Evolutionary conservation across 2,888 invertebrate genomes (phyloP).

Genomic region (Ctenicera cuprea): DNA sequence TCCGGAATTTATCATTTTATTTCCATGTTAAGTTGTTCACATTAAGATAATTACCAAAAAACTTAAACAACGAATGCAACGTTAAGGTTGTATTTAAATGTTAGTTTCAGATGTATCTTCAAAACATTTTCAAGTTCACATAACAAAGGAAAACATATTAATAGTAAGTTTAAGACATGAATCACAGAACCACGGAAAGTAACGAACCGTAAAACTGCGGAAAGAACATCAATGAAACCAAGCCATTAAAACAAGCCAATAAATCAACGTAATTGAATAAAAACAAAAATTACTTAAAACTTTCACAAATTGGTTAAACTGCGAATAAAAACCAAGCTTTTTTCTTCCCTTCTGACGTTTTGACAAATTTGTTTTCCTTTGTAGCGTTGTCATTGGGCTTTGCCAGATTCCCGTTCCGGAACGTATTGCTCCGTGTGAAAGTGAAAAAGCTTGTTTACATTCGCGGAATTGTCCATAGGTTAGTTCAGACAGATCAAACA

Average conservation of each 20-base stretch:
- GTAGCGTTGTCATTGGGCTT: slow-evolving; percentile 54
- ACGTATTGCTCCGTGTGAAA: slow-evolving; percentile 42
- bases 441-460: slow-evolving; percentile 55
- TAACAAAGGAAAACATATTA: neutral
- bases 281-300: slow-evolving; percentile 67
- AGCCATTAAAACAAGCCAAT: slow-evolving; percentile 64
- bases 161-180: slow-evolving; percentile 45
- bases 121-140: too few relatives aligned
- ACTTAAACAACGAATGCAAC: too few relatives aligned
- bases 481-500: slow-evolving; percentile 55
- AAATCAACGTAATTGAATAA: slow-evolving; percentile 70
- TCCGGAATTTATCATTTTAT: too few relatives aligned
- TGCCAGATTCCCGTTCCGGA: slow-evolving; percentile 49
- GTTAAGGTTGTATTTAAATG: too few relatives aligned
- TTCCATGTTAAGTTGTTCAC: too few relatives aligned
- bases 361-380: slow-evolving; percentile 69
- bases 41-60: too few relatives aligned
- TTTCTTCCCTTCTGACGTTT: slow-evolving; percentile 63
- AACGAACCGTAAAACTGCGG: slow-evolving; percentile 60
- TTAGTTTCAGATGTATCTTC: too few relatives aligned
- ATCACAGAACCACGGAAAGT: slow-evolving; percentile 53
- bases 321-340: slow-evolving; percentile 58
- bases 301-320: slow-evolving; percentile 63
- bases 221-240: slow-evolving; percentile 62
- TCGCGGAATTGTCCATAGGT: slow-evolving; percentile 47